phyloP scores from a whole-genome alignment of 2,888 invertebrate genomes.

The Oligia strigilis region DNA sequence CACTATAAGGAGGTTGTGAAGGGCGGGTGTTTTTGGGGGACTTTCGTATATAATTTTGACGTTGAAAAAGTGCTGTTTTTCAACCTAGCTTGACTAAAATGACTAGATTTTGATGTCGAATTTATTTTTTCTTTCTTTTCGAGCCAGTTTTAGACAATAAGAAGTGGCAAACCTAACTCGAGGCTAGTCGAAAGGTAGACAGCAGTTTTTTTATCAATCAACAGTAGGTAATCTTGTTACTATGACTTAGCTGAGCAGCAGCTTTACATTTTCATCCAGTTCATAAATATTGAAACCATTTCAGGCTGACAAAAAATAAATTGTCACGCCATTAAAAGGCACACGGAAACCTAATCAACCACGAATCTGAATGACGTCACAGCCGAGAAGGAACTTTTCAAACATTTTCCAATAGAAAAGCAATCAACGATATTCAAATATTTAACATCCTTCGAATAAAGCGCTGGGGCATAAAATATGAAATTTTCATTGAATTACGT shows the following conservation, averaged over 20 bases:
- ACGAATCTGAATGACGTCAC: conserved; percentile 33
- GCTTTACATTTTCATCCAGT: neutral
- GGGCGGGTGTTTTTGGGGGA: neutral
- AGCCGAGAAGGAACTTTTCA: conserved; percentile 43
- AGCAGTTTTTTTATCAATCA: neutral
- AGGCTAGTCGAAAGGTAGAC: no score
- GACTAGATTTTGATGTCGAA: neutral
- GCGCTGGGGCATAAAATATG: conserved; percentile 62
- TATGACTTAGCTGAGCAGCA: no score
- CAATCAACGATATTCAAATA: conserved; percentile 67
- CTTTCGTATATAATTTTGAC: neutral
- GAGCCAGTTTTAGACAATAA: neutral
- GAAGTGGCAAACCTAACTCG: neutral
- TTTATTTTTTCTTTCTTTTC: neutral
- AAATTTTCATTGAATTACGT: conserved; percentile 62
- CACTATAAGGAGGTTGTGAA: neutral
- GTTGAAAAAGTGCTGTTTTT: neutral
- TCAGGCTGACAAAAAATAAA: conserved; percentile 9
- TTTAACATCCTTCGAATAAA: conserved; percentile 61
- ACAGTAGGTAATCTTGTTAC: neutral
- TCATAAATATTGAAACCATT: conserved; percentile 41
- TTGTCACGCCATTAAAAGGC: conserved; percentile 26
- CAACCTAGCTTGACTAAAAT: neutral
- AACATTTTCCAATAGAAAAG: conserved; percentile 58
- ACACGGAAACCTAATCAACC: conserved; percentile 33